Evolutionary conservation across 1,140 invertebrate genomes (phyloP).

Genomic region (Caenorhabditis briggsae): DNA sequence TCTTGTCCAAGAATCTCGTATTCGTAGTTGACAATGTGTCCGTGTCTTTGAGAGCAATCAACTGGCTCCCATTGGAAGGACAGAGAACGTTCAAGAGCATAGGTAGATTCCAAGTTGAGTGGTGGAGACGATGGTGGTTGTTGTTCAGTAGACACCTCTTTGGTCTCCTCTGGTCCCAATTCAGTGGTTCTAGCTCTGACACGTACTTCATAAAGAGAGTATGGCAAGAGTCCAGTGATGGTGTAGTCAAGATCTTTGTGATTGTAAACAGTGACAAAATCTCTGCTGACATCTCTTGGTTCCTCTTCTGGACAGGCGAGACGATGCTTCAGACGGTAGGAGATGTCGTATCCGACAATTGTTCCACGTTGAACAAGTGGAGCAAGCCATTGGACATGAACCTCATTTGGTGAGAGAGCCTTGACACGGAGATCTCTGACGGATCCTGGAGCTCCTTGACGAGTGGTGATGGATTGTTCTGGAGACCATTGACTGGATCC

Average conservation of each 20-base stretch:
- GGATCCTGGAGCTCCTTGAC: constrained; percentile 76
- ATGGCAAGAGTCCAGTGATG: constrained; percentile 75
- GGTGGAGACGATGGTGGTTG: constrained; percentile 77
- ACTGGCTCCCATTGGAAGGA: constrained; percentile 77
- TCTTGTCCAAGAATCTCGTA: constrained; percentile 77
- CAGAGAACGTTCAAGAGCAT: constrained; percentile 77
- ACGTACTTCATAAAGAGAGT: constrained; percentile 75
- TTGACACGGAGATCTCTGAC: constrained; percentile 74
- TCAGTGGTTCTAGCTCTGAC: constrained; percentile 76
- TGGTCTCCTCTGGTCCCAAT: constrained; percentile 77
- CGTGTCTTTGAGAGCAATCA: constrained; percentile 77
- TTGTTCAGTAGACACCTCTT: constrained; percentile 75
- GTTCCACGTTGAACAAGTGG: constrained; percentile 71
- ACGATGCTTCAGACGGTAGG: constrained; percentile 76
- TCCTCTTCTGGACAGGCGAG: constrained; percentile 77
- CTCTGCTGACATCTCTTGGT: constrained; percentile 76
- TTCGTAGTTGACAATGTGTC: constrained; percentile 76
- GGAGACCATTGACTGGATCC: constrained; percentile 71
- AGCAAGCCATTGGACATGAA: constrained; percentile 73
- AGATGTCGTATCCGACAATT: constrained; percentile 78
- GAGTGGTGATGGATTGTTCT: constrained; percentile 75
- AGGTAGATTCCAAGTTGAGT: constrained; percentile 74
- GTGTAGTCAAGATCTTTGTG: constrained; percentile 78
- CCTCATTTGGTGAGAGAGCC: constrained; percentile 76
- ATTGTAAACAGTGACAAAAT: constrained; percentile 77